Base-by-base conservation (phyloP, 2,113 vertebrate genomes). In the Corythoichthys intestinalis region DNA sequence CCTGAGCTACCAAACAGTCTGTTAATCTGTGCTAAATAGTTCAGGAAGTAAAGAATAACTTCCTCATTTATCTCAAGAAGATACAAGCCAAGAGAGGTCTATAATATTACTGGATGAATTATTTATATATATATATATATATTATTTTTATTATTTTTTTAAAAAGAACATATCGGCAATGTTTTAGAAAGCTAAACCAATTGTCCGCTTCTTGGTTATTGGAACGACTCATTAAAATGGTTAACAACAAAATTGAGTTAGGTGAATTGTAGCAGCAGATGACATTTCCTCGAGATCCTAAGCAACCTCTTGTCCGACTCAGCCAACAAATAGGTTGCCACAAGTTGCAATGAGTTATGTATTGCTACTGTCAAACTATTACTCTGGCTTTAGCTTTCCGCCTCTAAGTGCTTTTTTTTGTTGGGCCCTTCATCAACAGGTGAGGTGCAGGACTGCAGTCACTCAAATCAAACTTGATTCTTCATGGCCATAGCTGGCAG, bases 1-100 rank as follows among this genome's bases (percentile, higher is more conserved):
- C 90, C 90, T 91, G 90, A 91, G 90, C 86, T 88, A 81, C 73
- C 44, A 60, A 28, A 67, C 66, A 65, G 49, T 50, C 52, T 17
- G 60, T 47, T 47, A 13, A 47, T 46, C 37, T 20, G 60, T 17
- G 6, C 60, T 3, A 47, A 52, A 54, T 60, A 63, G 2, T 67
- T 75, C n/a, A 66, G 59, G 58, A 13, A 46, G n/a, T 11, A 61
- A 41, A 41, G 58, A 61, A 41, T 4, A 12, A 62, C 39, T 44
- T 44, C 39, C 38, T 41, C 15, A 41, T 20, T n/a, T 20, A 2
- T 61, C 39, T 41, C 58, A 41, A 4, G 14, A 60, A 35, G 56
- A 58, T 58, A 2, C 56, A n/a, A 56, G 53, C 20, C 28, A 5
- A 56, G 20, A 28, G 53, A 56, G 11, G 53, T 15, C 56, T 28